Evolutionary conservation across 1,140 invertebrate species (phyloP).

Genomic region (Dolichoris vasculosae): DNA sequence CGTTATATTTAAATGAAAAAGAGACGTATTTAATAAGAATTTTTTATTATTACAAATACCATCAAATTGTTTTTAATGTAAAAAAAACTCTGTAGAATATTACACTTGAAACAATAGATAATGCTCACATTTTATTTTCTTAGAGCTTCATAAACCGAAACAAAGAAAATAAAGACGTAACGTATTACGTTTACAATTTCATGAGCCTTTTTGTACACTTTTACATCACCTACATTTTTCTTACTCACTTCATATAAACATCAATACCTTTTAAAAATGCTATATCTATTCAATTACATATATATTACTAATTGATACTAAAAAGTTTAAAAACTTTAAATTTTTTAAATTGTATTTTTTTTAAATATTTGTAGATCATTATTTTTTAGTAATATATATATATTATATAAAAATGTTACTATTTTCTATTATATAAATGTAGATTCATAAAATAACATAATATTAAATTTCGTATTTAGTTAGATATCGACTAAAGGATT

Average conservation of each 20-base stretch:
- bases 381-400: background rate
- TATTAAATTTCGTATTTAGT: too few species aligned
- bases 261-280: background rate
- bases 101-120: slow-evolving; percentile 18
- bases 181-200: slow-evolving; percentile 7
- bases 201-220: background rate
- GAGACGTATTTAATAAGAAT: background rate
- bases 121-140: background rate
- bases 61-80: background rate
- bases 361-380: background rate
- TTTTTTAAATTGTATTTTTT: background rate
- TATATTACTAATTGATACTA: background rate
- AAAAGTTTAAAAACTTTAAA: background rate
- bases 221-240: slow-evolving; percentile 2
- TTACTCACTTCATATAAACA: slow-evolving; percentile 12
- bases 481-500: too few species aligned
- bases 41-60: background rate
- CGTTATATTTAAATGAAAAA: background rate
- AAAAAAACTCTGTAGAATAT: slow-evolving; percentile 17
- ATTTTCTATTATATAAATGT: background rate
- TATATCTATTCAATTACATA: too few species aligned
- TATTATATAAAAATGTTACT: background rate
- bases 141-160: slow-evolving; percentile 14
- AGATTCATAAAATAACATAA: background rate
- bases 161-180: slow-evolving; percentile 8